Conservation (phyloP, 2,797 vertebrate genomes). For the Silurus lanzhouensis region DNA sequence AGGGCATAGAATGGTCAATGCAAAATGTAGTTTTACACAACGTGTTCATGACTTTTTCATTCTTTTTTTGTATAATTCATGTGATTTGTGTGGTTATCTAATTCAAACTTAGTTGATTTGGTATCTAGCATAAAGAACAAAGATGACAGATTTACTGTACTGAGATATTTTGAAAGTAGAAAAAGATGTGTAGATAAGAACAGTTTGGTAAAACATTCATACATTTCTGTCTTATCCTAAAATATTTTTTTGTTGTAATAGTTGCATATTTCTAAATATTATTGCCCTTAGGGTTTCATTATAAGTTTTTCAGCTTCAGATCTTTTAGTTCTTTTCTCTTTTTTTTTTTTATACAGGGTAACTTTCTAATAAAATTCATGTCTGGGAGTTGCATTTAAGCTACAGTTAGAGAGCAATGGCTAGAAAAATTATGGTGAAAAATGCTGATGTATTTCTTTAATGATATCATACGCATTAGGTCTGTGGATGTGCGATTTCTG, state of each 20-base stretch:
- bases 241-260: background rate
- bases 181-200: background rate
- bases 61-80: background rate
- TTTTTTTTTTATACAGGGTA: constrained; percentile 2
- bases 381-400: background rate
- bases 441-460: constrained; percentile 32
- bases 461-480: constrained; percentile 35
- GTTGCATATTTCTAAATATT: background rate
- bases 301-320: background rate
- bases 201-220: background rate
- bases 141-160: background rate
- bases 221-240: background rate
- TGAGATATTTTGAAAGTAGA: background rate
- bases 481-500: constrained; percentile 43
- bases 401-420: constrained; percentile 17
- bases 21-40: background rate
- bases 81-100: background rate
- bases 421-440: constrained; percentile 9
- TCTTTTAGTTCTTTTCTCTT: too few species aligned
- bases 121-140: too few species aligned
- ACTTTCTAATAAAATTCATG: constrained; percentile 2
- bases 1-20: background rate
- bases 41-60: background rate
- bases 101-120: background rate
- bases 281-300: background rate